These are phyloP conservation scores for Julus scandinavius DNA, from an alignment of 2,888 invertebrate species.

Conservation along the genomic window DNA sequence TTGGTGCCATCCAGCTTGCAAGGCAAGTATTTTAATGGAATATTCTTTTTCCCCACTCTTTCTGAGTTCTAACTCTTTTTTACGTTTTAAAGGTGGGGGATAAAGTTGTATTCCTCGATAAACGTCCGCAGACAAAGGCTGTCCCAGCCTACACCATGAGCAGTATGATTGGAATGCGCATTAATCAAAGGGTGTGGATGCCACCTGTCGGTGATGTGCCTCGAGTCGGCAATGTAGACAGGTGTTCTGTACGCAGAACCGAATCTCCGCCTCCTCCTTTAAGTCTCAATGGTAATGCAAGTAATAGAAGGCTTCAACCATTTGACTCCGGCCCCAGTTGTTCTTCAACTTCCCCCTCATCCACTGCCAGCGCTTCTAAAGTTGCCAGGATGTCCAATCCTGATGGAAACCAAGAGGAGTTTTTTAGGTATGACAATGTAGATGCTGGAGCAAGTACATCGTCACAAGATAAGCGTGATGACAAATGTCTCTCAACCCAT, in stretches of 20 bases:
- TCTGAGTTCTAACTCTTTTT: too few species aligned
- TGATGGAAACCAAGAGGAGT: neutral
- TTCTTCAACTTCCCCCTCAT: conserved; percentile 15
- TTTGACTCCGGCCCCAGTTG: neutral
- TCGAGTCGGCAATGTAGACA: neutral
- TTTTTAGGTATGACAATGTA: neutral
- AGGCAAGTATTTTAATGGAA: conserved; percentile 67
- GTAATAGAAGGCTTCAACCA: neutral
- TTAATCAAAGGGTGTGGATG: conserved; percentile 59
- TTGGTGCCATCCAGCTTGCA: conserved; percentile 94
- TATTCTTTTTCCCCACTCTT: neutral
- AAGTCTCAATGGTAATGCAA: neutral
- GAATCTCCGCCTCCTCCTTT: neutral
- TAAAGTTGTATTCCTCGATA: conserved; percentile 65
- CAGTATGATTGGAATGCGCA: conserved; percentile 54
- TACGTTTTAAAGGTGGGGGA: conserved; percentile 63
- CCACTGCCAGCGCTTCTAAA: neutral
- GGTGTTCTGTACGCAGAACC: neutral
- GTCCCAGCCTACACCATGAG: conserved; percentile 56
- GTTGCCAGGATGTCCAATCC: neutral
- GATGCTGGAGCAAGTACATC: neutral
- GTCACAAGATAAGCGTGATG: neutral
- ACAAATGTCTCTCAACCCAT: neutral
- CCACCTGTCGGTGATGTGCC: conserved; percentile 59
- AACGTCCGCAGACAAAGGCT: conserved; percentile 61